Percentiles rank a stretch among this genome's conserved stretches.
Evolutionary conservation across 1,140 invertebrate genomes (phyloP).

Genomic region (Heliconius congener): DNA sequence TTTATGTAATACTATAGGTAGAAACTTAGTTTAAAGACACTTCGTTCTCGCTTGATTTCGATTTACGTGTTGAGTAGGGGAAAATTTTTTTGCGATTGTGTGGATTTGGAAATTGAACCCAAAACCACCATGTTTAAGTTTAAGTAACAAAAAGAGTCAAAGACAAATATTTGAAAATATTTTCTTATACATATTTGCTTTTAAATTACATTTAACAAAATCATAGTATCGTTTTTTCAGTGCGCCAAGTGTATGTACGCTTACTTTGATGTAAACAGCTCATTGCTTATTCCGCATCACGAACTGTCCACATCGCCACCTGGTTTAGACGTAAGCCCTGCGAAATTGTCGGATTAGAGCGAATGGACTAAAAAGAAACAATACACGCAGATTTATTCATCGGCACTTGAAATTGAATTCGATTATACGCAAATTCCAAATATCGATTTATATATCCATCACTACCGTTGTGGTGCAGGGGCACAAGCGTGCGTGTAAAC

Average conservation of each 20-base stretch:
- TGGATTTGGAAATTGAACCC: too few relatives aligned
- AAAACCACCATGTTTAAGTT: not conserved
- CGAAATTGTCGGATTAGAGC: constrained; percentile 65
- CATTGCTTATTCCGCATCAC: constrained; percentile 67
- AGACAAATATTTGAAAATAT: not conserved
- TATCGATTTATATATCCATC: too few relatives aligned
- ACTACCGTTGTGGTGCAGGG: too few relatives aligned
- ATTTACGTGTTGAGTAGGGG: too few relatives aligned
- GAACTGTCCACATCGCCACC: constrained; percentile 54
- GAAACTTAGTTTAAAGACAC: too few relatives aligned
- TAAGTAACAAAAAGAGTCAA: not conserved
- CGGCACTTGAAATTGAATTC: constrained; percentile 21
- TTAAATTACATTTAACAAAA: not conserved
- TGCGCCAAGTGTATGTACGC: not conserved
- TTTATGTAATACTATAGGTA: not conserved
- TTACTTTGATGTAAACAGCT: constrained; percentile 41
- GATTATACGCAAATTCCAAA: not conserved
- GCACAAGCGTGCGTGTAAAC: too few relatives aligned
- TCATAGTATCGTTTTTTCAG: not conserved
- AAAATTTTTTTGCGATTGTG: too few relatives aligned
- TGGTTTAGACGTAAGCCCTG: constrained; percentile 64
- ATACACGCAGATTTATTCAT: constrained; percentile 43
- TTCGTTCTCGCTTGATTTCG: too few relatives aligned
- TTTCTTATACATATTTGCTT: not conserved
- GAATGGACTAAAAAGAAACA: constrained; percentile 61